phyloP scores from a whole-genome alignment of 2,113 vertebrate species.

The Amphilophus citrinellus region DNA sequence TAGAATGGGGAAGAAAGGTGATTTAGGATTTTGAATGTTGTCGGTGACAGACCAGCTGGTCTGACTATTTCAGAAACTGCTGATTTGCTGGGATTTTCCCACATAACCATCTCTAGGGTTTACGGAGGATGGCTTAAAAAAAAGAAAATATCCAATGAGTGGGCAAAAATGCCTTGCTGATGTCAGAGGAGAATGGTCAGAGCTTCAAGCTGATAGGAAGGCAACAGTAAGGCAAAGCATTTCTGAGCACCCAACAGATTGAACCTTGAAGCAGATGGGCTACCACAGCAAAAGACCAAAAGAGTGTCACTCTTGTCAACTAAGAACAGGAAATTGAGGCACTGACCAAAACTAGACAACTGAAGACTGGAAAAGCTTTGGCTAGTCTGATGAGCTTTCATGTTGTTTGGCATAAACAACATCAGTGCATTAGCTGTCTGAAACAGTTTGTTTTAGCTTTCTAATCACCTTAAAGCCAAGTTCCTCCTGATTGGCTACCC shows the following conservation, averaged over 20 bases:
- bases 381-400: background rate
- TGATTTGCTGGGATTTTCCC: background rate
- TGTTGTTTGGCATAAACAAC: background rate
- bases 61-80: background rate
- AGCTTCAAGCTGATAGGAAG: background rate
- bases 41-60: background rate
- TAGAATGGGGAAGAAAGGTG: background rate
- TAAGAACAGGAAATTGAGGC: background rate
- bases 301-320: background rate
- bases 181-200: background rate
- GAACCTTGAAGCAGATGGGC: background rate
- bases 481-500: background rate
- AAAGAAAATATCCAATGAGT: background rate
- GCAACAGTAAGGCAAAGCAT: background rate
- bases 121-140: no score
- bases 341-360: background rate
- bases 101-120: background rate
- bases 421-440: no score
- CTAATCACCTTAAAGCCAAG: background rate
- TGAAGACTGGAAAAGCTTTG: background rate
- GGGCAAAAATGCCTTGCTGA: background rate
- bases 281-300: background rate
- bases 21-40: background rate
- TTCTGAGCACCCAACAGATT: background rate
- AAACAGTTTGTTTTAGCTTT: background rate